phyloP scores from a whole-genome alignment of 2,113 vertebrate species.

The Myotis brandtii region DNA sequence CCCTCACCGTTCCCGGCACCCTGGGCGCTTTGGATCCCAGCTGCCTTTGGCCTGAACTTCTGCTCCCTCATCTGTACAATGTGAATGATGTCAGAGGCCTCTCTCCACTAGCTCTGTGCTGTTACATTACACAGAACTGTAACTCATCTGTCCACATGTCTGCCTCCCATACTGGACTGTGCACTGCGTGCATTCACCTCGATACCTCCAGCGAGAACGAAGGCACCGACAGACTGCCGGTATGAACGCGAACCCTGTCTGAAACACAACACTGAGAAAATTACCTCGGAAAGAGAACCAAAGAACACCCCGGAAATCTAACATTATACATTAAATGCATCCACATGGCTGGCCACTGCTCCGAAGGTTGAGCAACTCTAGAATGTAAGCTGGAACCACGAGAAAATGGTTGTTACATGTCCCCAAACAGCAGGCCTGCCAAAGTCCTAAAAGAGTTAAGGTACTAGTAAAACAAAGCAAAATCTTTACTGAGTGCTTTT shows the following conservation, averaged over 20 bases:
- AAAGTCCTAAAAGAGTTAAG: not conserved
- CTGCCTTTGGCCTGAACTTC: not conserved
- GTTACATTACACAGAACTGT: not conserved
- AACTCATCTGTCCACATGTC: accelerated
- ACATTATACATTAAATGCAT: not conserved
- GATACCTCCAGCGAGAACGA: not conserved
- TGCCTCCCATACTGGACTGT: not conserved
- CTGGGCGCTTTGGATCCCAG: not conserved
- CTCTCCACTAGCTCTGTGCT: not conserved
- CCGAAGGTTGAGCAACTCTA: not conserved
- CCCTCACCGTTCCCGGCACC: not conserved
- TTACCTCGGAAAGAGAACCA: not conserved
- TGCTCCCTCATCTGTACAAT: not conserved
- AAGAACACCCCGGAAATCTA: not conserved
- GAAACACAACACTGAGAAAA: not conserved
- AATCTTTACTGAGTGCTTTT: not conserved
- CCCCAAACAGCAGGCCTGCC: not conserved
- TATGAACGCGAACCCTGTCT: accelerated
- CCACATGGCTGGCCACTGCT: not conserved
- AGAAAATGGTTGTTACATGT: not conserved
- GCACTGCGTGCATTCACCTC: no score
- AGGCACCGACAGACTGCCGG: accelerated
- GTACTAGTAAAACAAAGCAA: not conserved
- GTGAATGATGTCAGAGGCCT: not conserved
- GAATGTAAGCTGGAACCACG: not conserved